A percentile compares a stretch with the other conserved stretches of the same genome.
Conservation (phyloP, 2,113 vertebrate species). For the Ivindomyrus marchei region DNA sequence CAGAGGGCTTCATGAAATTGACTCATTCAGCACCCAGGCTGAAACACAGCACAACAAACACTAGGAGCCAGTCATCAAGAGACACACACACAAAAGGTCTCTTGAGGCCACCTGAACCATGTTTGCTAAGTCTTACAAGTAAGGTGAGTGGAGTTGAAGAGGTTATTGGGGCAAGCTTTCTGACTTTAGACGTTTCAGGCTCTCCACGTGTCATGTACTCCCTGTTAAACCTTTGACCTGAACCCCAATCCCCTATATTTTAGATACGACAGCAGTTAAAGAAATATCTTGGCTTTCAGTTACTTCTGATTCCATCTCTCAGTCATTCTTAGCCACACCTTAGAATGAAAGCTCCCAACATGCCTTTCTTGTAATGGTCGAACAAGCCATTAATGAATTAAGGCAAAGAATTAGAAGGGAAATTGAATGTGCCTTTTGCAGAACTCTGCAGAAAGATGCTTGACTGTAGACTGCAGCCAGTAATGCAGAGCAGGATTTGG, state of each 20-base stretch:
- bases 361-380: neutral
- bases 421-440: neutral
- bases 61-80: conserved; percentile 20
- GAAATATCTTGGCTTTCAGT: neutral
- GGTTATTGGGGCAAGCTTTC: conserved; percentile 29
- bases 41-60: conserved; percentile 27
- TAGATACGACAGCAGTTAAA: neutral
- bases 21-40: conserved; percentile 68
- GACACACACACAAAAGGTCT: conserved; percentile 53
- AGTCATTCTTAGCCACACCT: neutral
- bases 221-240: neutral
- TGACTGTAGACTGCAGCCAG: neutral
- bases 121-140: conserved; percentile 10
- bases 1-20: conserved; percentile 59
- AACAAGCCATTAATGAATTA: neutral
- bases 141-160: conserved; percentile 44
- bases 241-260: neutral
- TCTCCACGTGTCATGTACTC: neutral
- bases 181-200: conserved; percentile 6
- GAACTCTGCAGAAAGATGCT: neutral
- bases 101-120: conserved; percentile 34
- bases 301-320: neutral
- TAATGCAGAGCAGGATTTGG: neutral
- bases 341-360: neutral
- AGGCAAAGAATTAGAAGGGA: neutral